These are phyloP conservation scores for Plagodis pulveraria DNA, from an alignment of 2,888 invertebrate genomes.

Conservation along the genomic window DNA sequence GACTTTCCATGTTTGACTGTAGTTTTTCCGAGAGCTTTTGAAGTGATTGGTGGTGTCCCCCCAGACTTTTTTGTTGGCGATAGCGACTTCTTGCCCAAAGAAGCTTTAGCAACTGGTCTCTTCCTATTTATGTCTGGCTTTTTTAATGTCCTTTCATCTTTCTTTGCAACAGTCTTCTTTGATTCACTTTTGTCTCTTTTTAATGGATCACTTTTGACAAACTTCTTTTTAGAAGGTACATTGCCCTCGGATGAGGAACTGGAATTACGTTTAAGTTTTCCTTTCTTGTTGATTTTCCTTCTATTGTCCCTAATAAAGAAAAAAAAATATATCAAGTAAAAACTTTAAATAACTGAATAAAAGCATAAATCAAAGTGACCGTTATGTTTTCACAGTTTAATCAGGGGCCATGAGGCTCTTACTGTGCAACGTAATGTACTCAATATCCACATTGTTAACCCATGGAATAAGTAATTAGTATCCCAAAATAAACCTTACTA, in stretches of 20 bases:
- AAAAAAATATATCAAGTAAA: constrained; percentile 1
- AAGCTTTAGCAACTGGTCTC: constrained; percentile 64
- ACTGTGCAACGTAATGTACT: too few species aligned
- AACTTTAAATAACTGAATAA: constrained; percentile 10
- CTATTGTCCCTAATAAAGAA: constrained; percentile 67
- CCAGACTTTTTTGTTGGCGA: constrained; percentile 81
- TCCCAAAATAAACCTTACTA: too few species aligned
- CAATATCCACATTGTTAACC: too few species aligned
- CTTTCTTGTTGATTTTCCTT: constrained; percentile 80
- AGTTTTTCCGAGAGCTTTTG: constrained; percentile 71
- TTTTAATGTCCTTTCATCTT: constrained; percentile 73
- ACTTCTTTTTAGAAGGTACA: constrained; percentile 81
- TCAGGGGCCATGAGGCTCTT: too few species aligned
- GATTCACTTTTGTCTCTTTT: constrained; percentile 74
- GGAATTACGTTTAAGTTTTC: constrained; percentile 85
- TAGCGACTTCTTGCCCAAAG: constrained; percentile 76
- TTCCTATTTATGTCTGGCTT: constrained; percentile 69
- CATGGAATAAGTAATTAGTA: too few species aligned
- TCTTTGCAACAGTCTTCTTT: constrained; percentile 74
- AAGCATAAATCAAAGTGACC: neutral
- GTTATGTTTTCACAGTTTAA: too few species aligned
- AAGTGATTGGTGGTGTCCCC: constrained; percentile 79
- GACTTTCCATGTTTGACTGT: constrained; percentile 75
- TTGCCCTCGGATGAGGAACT: constrained; percentile 88
- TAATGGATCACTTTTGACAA: constrained; percentile 67